Evolutionary conservation across 2,113 vertebrate species (phyloP).

Genomic region (Ictidomys tridecemlineatus): DNA sequence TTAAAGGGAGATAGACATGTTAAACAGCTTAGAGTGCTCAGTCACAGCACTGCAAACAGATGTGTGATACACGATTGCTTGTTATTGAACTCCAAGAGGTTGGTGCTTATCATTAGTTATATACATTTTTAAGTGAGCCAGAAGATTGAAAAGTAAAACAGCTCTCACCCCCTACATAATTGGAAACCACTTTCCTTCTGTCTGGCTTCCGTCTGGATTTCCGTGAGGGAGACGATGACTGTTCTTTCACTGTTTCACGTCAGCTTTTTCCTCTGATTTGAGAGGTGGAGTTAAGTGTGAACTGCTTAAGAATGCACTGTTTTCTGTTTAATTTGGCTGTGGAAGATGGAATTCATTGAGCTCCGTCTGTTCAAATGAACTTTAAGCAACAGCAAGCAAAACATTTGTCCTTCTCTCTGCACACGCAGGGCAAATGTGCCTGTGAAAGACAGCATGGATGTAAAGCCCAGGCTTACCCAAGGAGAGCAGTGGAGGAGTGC

Average conservation of each 20-base stretch:
- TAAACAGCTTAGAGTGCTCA: constrained; percentile 73
- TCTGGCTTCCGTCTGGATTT: constrained; percentile 78
- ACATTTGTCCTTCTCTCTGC: constrained; percentile 84
- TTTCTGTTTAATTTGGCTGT: constrained; percentile 86
- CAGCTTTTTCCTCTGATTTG: constrained; percentile 81
- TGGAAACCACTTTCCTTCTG: constrained; percentile 76
- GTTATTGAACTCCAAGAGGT: constrained; percentile 81
- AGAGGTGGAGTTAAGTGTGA: constrained; percentile 86
- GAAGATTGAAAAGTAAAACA: constrained; percentile 72
- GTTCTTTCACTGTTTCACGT: constrained; percentile 72
- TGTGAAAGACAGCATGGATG: constrained; percentile 79
- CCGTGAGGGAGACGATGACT: constrained; percentile 67
- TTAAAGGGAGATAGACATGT: constrained; percentile 83
- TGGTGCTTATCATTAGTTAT: constrained; percentile 81
- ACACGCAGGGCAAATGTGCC: constrained; percentile 76
- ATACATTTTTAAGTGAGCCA: constrained; percentile 66
- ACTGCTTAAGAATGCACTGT: constrained; percentile 84
- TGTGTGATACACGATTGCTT: constrained; percentile 75
- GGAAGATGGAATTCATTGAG: constrained; percentile 84
- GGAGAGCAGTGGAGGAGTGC: constrained; percentile 74
- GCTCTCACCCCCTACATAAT: constrained; percentile 39
- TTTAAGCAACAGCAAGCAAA: constrained; percentile 87
- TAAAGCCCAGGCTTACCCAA: constrained; percentile 72
- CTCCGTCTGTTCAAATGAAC: constrained; percentile 88
- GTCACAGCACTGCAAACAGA: constrained; percentile 81